These are phyloP conservation scores for Pseudomyrmex dendroicus DNA, from an alignment of 1,140 invertebrate genomes.

Conservation along the genomic window DNA sequence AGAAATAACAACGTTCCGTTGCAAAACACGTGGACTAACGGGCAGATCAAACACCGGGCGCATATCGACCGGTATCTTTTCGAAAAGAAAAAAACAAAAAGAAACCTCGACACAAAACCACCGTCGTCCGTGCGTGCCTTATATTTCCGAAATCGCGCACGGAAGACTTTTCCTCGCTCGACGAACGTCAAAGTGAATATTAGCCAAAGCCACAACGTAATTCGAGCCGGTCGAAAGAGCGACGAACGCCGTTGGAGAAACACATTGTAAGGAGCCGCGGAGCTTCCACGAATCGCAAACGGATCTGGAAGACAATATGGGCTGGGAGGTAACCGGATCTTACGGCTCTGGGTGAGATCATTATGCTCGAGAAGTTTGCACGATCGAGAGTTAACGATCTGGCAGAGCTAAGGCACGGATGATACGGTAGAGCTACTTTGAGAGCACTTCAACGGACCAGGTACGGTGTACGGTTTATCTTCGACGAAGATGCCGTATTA, in stretches of 20 bases:
- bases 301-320: conserved; percentile 65
- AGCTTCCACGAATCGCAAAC: conserved; percentile 59
- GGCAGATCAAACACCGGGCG: conserved; percentile 39
- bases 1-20: conserved; percentile 51
- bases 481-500: conserved; percentile 9
- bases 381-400: conserved; percentile 73
- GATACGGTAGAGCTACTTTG: conserved; percentile 48
- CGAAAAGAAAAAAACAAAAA: conserved; percentile 20
- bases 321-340: conserved; percentile 71
- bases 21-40: conserved; percentile 41
- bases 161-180: background rate
- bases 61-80: conserved; percentile 34
- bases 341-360: conserved; percentile 66
- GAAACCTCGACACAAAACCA: background rate
- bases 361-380: conserved; percentile 70
- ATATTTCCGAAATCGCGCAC: background rate
- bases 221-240: conserved; percentile 46
- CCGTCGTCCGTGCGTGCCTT: background rate
- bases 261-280: conserved; percentile 49
- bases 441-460: conserved; percentile 22
- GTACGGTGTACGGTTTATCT: conserved; percentile 24
- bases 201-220: conserved; percentile 45
- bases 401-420: conserved; percentile 53
- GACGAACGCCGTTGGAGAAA: conserved; percentile 37
- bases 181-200: conserved; percentile 30